A percentile compares a stretch with the other conserved stretches of the same genome.
Conservation (phyloP, 2,113 vertebrate genomes). For the Epinephelus cyanopodus region DNA sequence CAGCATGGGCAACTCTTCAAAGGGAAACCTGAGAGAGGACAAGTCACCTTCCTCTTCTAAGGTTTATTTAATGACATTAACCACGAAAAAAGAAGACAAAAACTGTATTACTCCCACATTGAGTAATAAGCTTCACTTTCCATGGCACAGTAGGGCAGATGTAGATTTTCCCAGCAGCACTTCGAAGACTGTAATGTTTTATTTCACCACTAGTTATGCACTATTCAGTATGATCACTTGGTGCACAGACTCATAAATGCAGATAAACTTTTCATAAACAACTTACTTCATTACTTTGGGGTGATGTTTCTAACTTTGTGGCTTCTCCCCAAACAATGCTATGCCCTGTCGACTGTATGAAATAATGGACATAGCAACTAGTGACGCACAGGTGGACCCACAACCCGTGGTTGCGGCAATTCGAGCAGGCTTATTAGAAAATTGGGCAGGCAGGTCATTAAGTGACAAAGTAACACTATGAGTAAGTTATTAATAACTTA, state of each 20-base stretch:
- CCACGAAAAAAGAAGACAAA: too few species aligned
- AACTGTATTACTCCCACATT: not conserved
- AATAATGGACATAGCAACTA: too few species aligned
- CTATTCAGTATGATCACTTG: not conserved
- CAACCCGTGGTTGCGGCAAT: too few species aligned
- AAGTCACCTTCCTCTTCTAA: not conserved
- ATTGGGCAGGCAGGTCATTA: too few species aligned
- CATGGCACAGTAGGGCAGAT: not conserved
- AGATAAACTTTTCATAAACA: too few species aligned
- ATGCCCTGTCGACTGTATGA: too few species aligned
- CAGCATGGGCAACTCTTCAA: conserved; percentile 2
- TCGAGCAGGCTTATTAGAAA: too few species aligned
- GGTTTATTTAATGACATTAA: not conserved
- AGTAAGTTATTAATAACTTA: too few species aligned
- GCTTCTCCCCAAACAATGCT: too few species aligned
- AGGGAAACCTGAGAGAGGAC: not conserved
- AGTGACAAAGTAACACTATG: too few species aligned
- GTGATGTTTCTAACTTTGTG: not conserved
- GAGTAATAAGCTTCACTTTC: conserved; percentile 1
- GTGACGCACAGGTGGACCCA: too few species aligned
- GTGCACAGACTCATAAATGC: not conserved
- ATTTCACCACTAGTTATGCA: not conserved
- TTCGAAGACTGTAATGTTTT: conserved; percentile 1
- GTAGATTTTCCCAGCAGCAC: not conserved
- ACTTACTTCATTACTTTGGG: not conserved